phyloP scores from a whole-genome alignment of 2,888 invertebrate genomes.

The Emmelina monodactyla region DNA sequence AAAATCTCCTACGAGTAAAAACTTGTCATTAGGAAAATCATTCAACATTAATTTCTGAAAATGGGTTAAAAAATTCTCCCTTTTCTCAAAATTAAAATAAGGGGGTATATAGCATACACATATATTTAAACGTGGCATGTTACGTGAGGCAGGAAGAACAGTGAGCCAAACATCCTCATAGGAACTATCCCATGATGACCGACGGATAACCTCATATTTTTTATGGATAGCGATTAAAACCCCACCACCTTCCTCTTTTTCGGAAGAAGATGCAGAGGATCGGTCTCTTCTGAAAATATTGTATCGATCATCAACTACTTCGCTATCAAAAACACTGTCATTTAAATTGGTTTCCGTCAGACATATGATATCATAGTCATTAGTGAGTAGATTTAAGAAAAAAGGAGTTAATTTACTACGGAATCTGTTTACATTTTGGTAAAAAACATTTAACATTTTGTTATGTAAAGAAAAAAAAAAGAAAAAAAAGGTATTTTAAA shows the following conservation, averaged over 20 bases:
- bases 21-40: not conserved
- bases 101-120: slow-evolving; percentile 14
- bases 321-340: slow-evolving; percentile 5
- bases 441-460: slow-evolving; percentile 1
- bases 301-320: slow-evolving; percentile 4
- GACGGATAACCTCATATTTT: slow-evolving; percentile 8
- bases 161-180: slow-evolving; percentile 15
- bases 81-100: slow-evolving; percentile 1
- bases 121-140: slow-evolving; percentile 4
- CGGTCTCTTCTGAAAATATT: slow-evolving; percentile 4
- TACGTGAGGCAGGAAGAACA: slow-evolving; percentile 1
- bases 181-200: slow-evolving; percentile 10
- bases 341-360: slow-evolving; percentile 7
- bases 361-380: slow-evolving; percentile 7
- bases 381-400: slow-evolving; percentile 3
- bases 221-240: slow-evolving; percentile 13
- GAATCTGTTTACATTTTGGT: slow-evolving; percentile 9
- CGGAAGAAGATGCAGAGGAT: not conserved
- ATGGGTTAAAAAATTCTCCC: too few relatives aligned
- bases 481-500: too few relatives aligned
- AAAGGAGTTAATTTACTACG: slow-evolving; percentile 5
- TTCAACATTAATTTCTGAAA: slow-evolving; percentile 2
- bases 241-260: slow-evolving; percentile 12
- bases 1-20: slow-evolving; percentile 1
- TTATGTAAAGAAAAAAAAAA: too few relatives aligned